These are phyloP conservation scores for Lasioglossum albipes DNA, from an alignment of 1,140 invertebrate genomes.

Conservation along the genomic window DNA sequence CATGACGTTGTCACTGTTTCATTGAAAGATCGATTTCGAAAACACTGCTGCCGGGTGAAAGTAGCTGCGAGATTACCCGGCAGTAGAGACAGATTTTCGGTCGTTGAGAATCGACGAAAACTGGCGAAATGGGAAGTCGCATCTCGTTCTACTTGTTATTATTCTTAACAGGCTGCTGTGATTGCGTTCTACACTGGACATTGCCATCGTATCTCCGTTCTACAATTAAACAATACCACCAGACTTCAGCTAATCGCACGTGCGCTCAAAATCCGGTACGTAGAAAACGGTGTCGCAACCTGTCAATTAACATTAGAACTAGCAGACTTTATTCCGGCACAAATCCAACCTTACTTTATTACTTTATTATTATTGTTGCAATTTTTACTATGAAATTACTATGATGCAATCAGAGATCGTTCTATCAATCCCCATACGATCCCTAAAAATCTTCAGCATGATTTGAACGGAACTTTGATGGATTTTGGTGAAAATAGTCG, in stretches of 20 bases:
- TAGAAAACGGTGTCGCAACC: conserved; percentile 14
- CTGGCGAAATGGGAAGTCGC: conserved; percentile 26
- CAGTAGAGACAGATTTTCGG: conserved; percentile 38
- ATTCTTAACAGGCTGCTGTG: conserved; percentile 30
- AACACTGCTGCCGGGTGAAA: conserved; percentile 30
- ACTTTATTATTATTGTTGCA: no score
- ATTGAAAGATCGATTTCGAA: conserved; percentile 40
- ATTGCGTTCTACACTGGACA: conserved; percentile 26
- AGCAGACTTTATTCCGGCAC: no score
- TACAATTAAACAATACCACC: conserved; percentile 56
- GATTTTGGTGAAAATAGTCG: no score
- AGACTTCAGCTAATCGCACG: conserved; percentile 62
- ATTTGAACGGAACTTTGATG: no score
- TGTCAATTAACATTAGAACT: no score
- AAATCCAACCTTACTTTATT: no score
- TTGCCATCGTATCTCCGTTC: conserved; percentile 64
- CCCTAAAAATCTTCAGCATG: no score
- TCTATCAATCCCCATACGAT: no score
- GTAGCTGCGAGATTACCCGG: conserved; percentile 34
- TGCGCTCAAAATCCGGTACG: conserved; percentile 68
- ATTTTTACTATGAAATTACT: no score
- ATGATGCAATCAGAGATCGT: no score
- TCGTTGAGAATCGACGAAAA: conserved; percentile 20
- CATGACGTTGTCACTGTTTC: conserved; percentile 13
- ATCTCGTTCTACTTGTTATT: conserved; percentile 51